Evolutionary conservation across 2,113 vertebrate species (phyloP).

Genomic region (Mormoops blainvillei): DNA sequence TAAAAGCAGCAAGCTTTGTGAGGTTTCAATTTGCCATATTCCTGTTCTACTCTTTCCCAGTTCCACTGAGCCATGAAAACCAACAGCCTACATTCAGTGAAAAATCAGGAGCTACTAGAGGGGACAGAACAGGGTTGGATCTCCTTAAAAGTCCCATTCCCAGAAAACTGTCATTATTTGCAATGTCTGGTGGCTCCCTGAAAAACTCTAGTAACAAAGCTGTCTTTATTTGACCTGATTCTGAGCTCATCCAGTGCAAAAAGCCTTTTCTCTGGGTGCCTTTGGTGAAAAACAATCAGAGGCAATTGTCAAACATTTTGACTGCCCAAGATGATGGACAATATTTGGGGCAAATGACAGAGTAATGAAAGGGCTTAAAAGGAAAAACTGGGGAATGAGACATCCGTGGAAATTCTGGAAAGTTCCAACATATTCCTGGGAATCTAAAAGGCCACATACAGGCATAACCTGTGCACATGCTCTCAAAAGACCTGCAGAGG

Average conservation of each 20-base stretch:
- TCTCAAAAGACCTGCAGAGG: background rate
- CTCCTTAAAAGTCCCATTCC: background rate
- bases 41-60: background rate
- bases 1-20: background rate
- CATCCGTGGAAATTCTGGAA: background rate
- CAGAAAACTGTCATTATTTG: background rate
- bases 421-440: background rate
- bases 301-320: background rate
- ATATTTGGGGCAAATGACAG: background rate
- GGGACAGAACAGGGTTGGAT: background rate
- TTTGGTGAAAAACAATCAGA: background rate
- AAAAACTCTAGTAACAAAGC: background rate
- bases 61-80: background rate
- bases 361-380: background rate
- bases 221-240: slow-evolving; percentile 7
- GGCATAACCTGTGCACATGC: background rate
- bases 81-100: background rate
- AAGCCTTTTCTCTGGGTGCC: background rate
- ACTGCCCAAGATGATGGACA: background rate
- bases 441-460: background rate
- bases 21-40: background rate
- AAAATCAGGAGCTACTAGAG: background rate
- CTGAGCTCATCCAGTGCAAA: background rate
- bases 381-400: background rate
- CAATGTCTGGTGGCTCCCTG: background rate